Evolutionary conservation across 2,113 vertebrate genomes (phyloP), one percentile per base, ranked within the genome.

Genomic region (Ailurus styani): DNA sequence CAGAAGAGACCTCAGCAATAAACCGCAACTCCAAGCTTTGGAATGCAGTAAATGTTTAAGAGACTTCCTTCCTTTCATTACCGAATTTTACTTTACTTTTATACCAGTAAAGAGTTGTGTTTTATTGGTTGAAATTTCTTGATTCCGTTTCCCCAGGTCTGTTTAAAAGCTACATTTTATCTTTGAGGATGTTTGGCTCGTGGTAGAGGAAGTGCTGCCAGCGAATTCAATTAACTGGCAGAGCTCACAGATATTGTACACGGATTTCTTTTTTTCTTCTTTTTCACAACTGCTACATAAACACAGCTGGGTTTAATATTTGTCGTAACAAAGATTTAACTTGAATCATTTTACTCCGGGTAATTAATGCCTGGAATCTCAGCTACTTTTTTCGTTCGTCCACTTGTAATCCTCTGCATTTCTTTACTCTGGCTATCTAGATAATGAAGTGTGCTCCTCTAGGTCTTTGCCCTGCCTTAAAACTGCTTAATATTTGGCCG

Each of bases 41-140:
- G 99, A 99, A 99, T 99, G 99, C 98, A 98, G 98, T 99, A 99
- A 99, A 99, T 99, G 98, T 99, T 99, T 99, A 99, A 99, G 99
- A 99, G 99, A 99, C 98, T 99, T 99, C 99, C 99, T 99, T 99
- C 99, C 99, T 99, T 99, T 99, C 99, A 99, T 99, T 99, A 99
- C 99, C 99, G 99, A 99, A 99, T 99, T 99, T 99, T 98, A 98
- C 98, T 99, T 98, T 98, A 98, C 98, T 98, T 99, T 99, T 99
- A 98, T 99, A 99, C 98, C 98, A 98, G 98, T 98, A 99, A 97
- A 99, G 98, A 99, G 98, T 98, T 98, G 98, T 98, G 98, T 99
- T 99, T 99, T 99, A 99, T 99, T 99, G 99, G 98, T 98, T 99
- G 98, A 98, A 97, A 99, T 99, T 99, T 99, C 98, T 99, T 98